Evolutionary conservation across 2,113 vertebrate species (phyloP).

Genomic region (Lucifuga dentata): DNA sequence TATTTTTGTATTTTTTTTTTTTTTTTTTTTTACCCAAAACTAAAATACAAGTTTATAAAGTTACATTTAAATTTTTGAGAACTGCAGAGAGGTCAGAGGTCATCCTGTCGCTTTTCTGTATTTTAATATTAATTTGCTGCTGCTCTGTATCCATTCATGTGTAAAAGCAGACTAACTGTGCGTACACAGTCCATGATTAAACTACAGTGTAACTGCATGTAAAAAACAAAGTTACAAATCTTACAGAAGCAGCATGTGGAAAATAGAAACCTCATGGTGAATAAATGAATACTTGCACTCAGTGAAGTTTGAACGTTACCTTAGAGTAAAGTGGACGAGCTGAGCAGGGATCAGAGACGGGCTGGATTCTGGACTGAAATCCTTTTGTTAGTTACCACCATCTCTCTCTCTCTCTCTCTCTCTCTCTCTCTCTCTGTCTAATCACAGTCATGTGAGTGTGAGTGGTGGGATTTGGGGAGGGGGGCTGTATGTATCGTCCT

Average conservation of each 20-base stretch:
- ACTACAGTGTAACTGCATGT: background rate
- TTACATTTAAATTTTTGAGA: too few relatives aligned
- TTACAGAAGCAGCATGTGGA: background rate
- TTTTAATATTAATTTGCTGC: too few relatives aligned
- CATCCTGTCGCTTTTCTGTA: too few relatives aligned
- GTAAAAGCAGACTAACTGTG: too few relatives aligned
- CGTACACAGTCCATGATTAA: too few relatives aligned
- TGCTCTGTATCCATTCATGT: too few relatives aligned
- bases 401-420: slow-evolving; percentile 44
- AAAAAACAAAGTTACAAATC: background rate
- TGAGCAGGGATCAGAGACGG: slow-evolving; percentile 12
- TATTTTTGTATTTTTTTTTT: too few relatives aligned
- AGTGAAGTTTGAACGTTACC: slow-evolving; percentile 50
- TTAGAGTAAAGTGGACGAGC: slow-evolving; percentile 17
- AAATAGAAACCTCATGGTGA: too few relatives aligned
- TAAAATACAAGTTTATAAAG: too few relatives aligned
- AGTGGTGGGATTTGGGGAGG: slow-evolving; percentile 21
- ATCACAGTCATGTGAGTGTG: slow-evolving; percentile 81
- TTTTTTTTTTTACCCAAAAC: too few relatives aligned
- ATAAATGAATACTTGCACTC: too few relatives aligned
- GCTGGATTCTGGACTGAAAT: slow-evolving; percentile 27
- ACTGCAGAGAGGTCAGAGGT: too few relatives aligned
- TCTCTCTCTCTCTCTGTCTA: slow-evolving; percentile 61
- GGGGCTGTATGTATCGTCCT: slow-evolving; percentile 34
- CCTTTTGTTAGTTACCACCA: slow-evolving; percentile 11